Evolutionary conservation across 2,888 invertebrate genomes (phyloP), one percentile per base, ranked within the genome.

Genomic region (Thysanoteuthis rhombus): DNA sequence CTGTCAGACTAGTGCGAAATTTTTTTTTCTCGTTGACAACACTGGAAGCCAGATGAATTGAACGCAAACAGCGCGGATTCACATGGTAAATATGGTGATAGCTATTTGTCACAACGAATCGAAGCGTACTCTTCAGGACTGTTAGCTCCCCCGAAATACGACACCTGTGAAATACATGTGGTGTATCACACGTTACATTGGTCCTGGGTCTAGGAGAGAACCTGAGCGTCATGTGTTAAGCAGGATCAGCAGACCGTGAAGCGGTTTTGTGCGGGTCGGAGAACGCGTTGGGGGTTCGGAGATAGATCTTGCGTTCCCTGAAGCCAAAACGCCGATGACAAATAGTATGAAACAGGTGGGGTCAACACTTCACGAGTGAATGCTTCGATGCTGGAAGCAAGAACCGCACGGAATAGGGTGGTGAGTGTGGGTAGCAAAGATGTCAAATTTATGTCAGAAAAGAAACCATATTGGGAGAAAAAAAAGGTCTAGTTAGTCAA

Each of bases 161-260:
- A 75, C 75, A 75, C 75, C 75, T 75, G 75, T 75, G n/a, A 75
- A 75, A 75, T 75, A 75, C 75, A 75, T 75, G 75, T n/a, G 75
- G n/a, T n/a, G n/a, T 75, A 75, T 75, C n/a, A 75, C 19, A n/a
- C n/a, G 75, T n/a, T 75, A 75, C 12, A 75, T 4, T 75, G 75
- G 75, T 75, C n/a, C 75, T 12, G 10, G 16, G n/a, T 75, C 75
- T n/a, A n/a, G n/a, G n/a, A n/a, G n/a, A n/a, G 4, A n/a, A 12
- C 10, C 36, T 8, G 75, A n/a, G n/a, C n/a, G 75, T n/a, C 75
- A 75, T 75, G 75, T 75, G 75, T 75, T 75, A 75, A 36, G 16
- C 25, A n/a, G 12, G n/a, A 19, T 75, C 16, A n/a, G n/a, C 75
- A 75, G 75, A 75, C n/a, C 75, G 16, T 75, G 75, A 75, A n/a